Base-by-base conservation (phyloP, 2,888 invertebrate species). In the Hartigia nigra region DNA sequence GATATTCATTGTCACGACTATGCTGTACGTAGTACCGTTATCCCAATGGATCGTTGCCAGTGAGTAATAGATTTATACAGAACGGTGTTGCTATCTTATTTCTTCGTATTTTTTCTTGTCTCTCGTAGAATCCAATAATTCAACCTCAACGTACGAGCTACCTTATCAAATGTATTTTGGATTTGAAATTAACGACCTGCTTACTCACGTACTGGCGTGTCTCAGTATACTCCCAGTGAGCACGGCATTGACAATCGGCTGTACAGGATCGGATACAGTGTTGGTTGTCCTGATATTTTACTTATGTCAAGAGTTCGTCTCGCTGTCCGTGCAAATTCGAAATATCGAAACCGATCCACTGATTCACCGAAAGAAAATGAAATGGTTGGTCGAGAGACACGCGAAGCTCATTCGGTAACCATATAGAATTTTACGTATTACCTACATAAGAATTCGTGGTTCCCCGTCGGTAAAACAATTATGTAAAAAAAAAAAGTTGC, bases 241-340 rank as follows among this genome's bases (percentile, higher is more conserved):
- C 69, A 79, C 74, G 39, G 1, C 83, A 12, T 69, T 85, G 55
- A 83, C 84, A 23, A 77, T 85, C 78, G 82, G 81, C 39, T 81
- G 82, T 11, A 82, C 82, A 0, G 85, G 81, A 0, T 80, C 85
- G 2, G 83, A 85, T 39, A 84, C 80, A 35, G 75, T 83, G n/a
- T 35, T 85, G 34, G 83, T 85, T 5, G 78, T 81, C 31, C 72
- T 85, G 37, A 82, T 82, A 12, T 85, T 81, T 75, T 72, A 84
- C 76, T 32, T 85, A 5, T 85, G 84, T 31, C 78, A 81, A 14
- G 83, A 85, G 23, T 78, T 85, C 11, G 83, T 81, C 4, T 75
- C 83, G 34, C 74, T 84, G 9, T 76, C 78, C 12, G 76, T 79
- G n/a, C 83, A 82, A 5, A 5, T 84, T 23, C 77, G 55, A 75